These are phyloP conservation scores for Drosophila pruinosa DNA, from an alignment of 1,140 invertebrate genomes.

Conservation along the genomic window DNA sequence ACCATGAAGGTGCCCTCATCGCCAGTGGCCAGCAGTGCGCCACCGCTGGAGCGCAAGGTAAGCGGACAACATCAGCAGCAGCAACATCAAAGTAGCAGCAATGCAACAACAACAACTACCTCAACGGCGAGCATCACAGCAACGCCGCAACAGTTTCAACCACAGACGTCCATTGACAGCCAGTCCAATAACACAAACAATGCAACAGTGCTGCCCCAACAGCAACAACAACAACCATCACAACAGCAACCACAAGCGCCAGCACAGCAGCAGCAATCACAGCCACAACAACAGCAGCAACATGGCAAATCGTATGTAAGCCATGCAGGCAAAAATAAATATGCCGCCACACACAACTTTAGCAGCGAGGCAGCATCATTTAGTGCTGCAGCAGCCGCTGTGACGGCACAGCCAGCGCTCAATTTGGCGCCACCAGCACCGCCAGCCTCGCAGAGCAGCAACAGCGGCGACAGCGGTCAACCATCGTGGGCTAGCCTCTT, in stretches of 20 bases:
- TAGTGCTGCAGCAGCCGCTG: slow-evolving; percentile 15
- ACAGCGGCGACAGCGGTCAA: slow-evolving; percentile 56
- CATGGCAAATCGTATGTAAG: slow-evolving; percentile 40
- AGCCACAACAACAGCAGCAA: slow-evolving; percentile 18
- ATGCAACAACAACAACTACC: slow-evolving; percentile 60
- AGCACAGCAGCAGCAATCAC: slow-evolving; percentile 18
- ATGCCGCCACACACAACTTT: background rate
- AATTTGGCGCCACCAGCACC: slow-evolving; percentile 64
- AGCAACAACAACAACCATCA: slow-evolving; percentile 15
- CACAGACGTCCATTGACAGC: slow-evolving; percentile 46
- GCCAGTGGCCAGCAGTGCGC: slow-evolving; percentile 64
- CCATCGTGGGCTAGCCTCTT: slow-evolving; percentile 69
- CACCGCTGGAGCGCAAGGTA: slow-evolving; percentile 62
- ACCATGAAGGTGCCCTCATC: slow-evolving; percentile 81
- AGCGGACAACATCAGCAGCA: slow-evolving; percentile 42
- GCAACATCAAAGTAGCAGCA: slow-evolving; percentile 18
- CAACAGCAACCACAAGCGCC: no score
- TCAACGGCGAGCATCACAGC: slow-evolving; percentile 77
- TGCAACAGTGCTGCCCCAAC: slow-evolving; percentile 27
- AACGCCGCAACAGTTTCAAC: slow-evolving; percentile 73
- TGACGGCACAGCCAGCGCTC: slow-evolving; percentile 49
- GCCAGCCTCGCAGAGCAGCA: slow-evolving; percentile 55
- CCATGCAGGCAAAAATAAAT: slow-evolving; percentile 39
- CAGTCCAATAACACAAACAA: slow-evolving; percentile 51
- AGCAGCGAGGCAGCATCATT: slow-evolving; percentile 2